These are phyloP conservation scores for Ceratotherium simum DNA, from an alignment of 2,113 vertebrate genomes.

Conservation along the genomic window DNA sequence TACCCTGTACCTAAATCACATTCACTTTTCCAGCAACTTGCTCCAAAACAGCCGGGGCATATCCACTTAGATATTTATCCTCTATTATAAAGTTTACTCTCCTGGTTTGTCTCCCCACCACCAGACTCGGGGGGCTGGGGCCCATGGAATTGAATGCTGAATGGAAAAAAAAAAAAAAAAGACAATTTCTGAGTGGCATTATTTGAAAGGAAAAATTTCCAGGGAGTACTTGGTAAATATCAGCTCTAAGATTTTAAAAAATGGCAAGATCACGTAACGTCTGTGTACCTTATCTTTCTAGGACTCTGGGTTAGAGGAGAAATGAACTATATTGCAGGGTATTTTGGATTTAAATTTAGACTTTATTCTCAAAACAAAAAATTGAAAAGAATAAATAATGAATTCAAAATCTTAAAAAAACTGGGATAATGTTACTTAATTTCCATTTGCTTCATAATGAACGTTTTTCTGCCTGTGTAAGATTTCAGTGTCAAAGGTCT, in stretches of 20 bases:
- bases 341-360: conserved; percentile 52
- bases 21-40: background rate
- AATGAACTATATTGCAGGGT: background rate
- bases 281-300: conserved; percentile 24
- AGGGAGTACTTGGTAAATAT: background rate
- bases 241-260: background rate
- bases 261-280: background rate
- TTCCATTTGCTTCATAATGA: conserved; percentile 11
- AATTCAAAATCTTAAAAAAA: background rate
- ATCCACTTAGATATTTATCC: background rate
- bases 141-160: background rate
- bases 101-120: background rate
- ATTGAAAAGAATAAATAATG: background rate
- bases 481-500: background rate
- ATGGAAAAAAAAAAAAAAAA: background rate
- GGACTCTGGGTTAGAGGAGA: background rate
- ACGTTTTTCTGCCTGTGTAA: background rate
- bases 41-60: background rate
- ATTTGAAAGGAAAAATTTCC: background rate
- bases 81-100: background rate
- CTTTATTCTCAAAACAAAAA: background rate
- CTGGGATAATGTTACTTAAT: background rate
- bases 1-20: background rate
- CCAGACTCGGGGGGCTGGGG: background rate
- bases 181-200: background rate